Conservation (phyloP, 2,113 vertebrate genomes). For the Ictalurus punctatus region DNA sequence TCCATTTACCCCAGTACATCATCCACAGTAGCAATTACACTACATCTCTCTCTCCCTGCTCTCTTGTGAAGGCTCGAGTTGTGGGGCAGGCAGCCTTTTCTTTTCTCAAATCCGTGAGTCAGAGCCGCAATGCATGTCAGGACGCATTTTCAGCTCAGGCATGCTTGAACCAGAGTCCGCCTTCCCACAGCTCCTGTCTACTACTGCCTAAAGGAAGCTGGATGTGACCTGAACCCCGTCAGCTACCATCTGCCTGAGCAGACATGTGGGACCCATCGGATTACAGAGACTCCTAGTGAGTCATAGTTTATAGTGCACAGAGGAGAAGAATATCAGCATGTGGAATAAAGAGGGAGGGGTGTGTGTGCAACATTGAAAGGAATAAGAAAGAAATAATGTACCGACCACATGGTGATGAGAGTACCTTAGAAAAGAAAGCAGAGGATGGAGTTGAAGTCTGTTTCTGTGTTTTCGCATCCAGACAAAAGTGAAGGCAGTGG, state of each 20-base stretch:
- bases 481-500: not conserved
- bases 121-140: conserved; percentile 39
- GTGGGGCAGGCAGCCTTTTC: conserved; percentile 29
- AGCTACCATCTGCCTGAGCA: conserved; percentile 34
- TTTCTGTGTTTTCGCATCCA: not conserved
- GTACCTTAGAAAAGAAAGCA: not conserved
- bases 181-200: conserved; percentile 33
- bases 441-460: not conserved
- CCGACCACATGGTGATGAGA: conserved; percentile 17
- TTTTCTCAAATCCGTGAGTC: conserved; percentile 40
- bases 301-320: conserved; percentile 38
- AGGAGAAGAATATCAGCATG: conserved; percentile 14
- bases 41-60: conserved; percentile 12
- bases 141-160: conserved; percentile 36
- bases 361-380: conserved; percentile 54
- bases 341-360: conserved; percentile 23
- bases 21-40: conserved; percentile 32
- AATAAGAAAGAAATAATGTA: too few species aligned
- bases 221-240: conserved; percentile 26
- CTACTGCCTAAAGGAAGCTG: conserved; percentile 19
- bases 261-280: conserved; percentile 45
- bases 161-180: conserved; percentile 29
- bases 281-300: conserved; percentile 42
- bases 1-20: conserved; percentile 27
- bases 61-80: conserved; percentile 20